These are phyloP conservation scores for Poicephalus meyeri DNA, from an alignment of 2,113 vertebrate species.

Conservation along the genomic window DNA sequence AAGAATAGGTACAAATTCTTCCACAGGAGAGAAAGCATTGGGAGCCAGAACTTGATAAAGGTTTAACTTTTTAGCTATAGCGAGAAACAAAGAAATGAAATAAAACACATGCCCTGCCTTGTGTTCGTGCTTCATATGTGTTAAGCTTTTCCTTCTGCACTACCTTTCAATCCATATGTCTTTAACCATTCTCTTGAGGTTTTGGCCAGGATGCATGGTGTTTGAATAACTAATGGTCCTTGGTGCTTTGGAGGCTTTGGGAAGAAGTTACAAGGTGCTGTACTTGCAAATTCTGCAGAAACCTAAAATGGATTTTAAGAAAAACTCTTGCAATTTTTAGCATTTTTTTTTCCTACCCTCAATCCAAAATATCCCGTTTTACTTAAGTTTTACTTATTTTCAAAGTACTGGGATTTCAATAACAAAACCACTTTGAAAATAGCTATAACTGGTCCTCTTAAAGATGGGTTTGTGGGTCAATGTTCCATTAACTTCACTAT, in stretches of 20 bases:
- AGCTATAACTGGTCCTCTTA: neutral
- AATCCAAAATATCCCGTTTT: neutral
- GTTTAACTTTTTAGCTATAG: conserved; percentile 79
- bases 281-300: conserved; percentile 43
- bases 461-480: neutral
- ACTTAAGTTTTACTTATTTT: neutral
- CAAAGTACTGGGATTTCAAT: neutral
- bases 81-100: neutral
- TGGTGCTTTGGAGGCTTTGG: conserved; percentile 57
- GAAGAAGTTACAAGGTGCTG: conserved; percentile 38
- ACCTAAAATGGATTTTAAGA: conserved; percentile 64
- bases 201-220: conserved; percentile 62
- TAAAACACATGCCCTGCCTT: neutral
- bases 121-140: neutral
- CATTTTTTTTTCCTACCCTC: neutral
- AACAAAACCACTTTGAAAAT: neutral
- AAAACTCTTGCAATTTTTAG: neutral
- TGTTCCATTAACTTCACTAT: neutral
- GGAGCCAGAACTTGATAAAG: conserved; percentile 84
- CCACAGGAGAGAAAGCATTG: conserved; percentile 74
- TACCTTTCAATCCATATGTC: conserved; percentile 82
- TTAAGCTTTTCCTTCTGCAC: neutral
- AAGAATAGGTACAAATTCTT: conserved; percentile 82
- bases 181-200: conserved; percentile 82
- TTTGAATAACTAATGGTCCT: conserved; percentile 70